These are phyloP conservation scores for Chiroxiphia lanceolata DNA, from an alignment of 2,797 vertebrate genomes.

Conservation along the genomic window DNA sequence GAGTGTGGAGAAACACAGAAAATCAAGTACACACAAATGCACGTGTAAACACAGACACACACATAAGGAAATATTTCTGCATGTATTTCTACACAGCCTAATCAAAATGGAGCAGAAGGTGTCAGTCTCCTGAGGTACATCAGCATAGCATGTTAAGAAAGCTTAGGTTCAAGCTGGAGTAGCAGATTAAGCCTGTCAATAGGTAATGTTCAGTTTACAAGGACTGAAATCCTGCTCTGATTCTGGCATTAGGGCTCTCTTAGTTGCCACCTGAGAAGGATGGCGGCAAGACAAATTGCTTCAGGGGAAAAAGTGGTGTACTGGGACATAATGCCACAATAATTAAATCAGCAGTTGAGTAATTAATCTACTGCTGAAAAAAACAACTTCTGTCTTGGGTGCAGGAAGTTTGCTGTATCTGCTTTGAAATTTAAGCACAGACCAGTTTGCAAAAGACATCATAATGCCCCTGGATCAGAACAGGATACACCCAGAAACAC, in stretches of 20 bases:
- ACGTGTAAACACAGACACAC: not conserved
- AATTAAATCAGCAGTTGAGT: not conserved
- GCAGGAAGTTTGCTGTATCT: not conserved
- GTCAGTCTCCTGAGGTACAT: not conserved
- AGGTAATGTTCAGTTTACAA: not conserved
- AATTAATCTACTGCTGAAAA: not conserved
- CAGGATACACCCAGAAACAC: not conserved
- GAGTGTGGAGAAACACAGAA: not conserved
- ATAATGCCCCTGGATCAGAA: not conserved
- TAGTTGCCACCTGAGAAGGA: not conserved
- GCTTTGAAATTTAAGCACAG: not conserved
- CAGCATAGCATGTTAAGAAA: not conserved
- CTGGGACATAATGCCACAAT: not conserved
- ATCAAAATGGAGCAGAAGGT: not conserved
- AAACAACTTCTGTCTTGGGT: not conserved
- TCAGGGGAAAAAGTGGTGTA: not conserved
- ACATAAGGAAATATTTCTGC: rapidly evolving
- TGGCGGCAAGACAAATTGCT: not conserved
- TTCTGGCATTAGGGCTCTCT: not conserved
- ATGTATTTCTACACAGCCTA: not conserved
- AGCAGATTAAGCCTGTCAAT: not conserved
- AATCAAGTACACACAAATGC: not conserved
- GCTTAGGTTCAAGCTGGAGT: not conserved
- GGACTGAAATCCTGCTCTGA: not conserved
- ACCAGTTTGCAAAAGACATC: not conserved